Conservation (phyloP, 2,888 invertebrate species). For the Petrolisthes manimaculis region DNA sequence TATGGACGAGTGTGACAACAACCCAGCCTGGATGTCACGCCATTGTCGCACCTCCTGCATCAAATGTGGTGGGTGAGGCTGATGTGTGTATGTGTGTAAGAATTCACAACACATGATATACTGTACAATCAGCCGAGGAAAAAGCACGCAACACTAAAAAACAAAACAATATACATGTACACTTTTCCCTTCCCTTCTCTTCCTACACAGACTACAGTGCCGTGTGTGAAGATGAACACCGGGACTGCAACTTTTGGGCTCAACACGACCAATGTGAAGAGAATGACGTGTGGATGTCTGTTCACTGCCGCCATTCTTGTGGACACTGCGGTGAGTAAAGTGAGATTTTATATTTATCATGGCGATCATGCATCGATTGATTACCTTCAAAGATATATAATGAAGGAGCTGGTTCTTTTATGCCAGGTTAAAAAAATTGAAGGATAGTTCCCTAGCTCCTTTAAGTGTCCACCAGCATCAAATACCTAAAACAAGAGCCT, state of each 20-base stretch:
- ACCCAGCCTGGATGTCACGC: slow-evolving; percentile 54
- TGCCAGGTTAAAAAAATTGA: not conserved
- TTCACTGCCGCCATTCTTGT: slow-evolving; percentile 54
- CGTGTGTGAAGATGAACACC: slow-evolving; percentile 49
- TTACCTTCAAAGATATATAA: no score
- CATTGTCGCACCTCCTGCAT: slow-evolving; percentile 54
- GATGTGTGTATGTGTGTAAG: not conserved
- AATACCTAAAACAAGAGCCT: not conserved
- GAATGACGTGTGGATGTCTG: slow-evolving; percentile 57
- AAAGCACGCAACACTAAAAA: not conserved
- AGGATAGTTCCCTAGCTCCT: not conserved
- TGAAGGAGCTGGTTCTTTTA: no score
- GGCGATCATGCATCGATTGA: no score
- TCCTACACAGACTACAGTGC: slow-evolving; percentile 25
- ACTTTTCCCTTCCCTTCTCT: not conserved
- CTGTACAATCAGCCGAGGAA: not conserved
- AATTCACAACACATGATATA: not conserved
- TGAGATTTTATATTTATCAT: not conserved
- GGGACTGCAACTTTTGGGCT: slow-evolving; percentile 60
- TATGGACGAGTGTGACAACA: slow-evolving; percentile 50
- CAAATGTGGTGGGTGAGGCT: slow-evolving; percentile 44
- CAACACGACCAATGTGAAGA: slow-evolving; percentile 49
- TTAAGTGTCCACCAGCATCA: not conserved
- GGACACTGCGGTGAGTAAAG: slow-evolving; percentile 46
- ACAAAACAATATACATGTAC: not conserved